These are phyloP conservation scores for Teleogryllus occipitalis DNA, from an alignment of 1,140 invertebrate species.

Conservation along the genomic window DNA sequence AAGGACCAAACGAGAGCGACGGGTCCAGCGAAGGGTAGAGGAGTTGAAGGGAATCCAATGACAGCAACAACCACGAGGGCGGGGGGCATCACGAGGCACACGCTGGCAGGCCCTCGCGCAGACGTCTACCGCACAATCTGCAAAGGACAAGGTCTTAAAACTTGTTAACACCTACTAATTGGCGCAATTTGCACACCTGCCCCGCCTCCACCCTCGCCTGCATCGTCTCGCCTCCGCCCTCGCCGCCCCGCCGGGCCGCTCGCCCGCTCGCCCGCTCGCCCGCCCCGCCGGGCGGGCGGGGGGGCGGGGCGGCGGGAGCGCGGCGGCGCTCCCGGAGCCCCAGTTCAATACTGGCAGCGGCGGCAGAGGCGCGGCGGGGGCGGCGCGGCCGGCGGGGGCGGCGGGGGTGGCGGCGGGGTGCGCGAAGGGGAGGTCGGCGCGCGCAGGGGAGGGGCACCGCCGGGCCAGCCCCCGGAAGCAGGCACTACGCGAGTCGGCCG, in stretches of 20 bases:
- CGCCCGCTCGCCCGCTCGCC: no score
- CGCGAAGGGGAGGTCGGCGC: neutral
- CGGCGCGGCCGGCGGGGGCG: neutral
- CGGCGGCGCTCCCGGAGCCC: neutral
- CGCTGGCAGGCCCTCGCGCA: neutral
- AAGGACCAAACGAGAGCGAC: no score
- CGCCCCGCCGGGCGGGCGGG: no score
- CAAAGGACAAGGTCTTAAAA: neutral
- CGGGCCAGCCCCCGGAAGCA: slow-evolving; percentile 13
- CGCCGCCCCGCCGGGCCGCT: no score
- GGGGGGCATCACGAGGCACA: neutral
- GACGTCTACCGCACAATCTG: neutral
- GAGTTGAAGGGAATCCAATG: neutral
- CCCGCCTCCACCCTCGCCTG: neutral
- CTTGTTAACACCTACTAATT: neutral
- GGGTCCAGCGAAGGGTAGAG: no score
- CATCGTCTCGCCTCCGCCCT: neutral
- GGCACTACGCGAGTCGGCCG: slow-evolving; percentile 9
- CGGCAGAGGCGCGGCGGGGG: neutral
- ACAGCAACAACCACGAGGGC: neutral
- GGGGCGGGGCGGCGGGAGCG: neutral
- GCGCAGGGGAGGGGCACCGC: neutral
- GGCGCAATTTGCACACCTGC: neutral
- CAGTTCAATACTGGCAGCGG: slow-evolving; percentile 13
- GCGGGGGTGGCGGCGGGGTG: neutral